phyloP scores from a whole-genome alignment of 2,797 vertebrate species.

The Danio aesculapii region DNA sequence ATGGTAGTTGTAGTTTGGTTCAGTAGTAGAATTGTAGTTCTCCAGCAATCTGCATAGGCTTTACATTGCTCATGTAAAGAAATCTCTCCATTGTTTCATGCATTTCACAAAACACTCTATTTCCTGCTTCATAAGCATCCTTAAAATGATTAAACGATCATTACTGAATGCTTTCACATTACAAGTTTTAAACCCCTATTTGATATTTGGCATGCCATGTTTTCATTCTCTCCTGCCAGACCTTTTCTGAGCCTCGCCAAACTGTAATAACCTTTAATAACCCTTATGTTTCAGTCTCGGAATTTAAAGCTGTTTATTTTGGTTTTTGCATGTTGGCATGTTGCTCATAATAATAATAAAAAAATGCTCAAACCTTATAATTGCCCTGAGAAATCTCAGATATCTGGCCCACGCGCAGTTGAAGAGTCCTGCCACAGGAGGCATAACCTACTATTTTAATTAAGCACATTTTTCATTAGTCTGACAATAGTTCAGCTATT shows the following conservation, averaged over 20 bases:
- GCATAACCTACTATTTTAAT: neutral
- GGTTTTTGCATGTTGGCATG: neutral
- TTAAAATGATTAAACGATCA: neutral
- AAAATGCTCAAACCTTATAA: neutral
- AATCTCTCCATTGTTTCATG: no score
- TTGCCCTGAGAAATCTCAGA: neutral
- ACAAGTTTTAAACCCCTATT: neutral
- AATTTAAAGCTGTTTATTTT: neutral
- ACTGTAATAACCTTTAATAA: slow-evolving; percentile 18
- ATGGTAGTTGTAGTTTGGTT: no score
- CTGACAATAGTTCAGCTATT: neutral
- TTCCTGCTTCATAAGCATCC: neutral
- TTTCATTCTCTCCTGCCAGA: neutral
- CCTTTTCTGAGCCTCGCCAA: slow-evolving; percentile 1
- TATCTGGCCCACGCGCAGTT: neutral
- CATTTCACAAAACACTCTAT: no score
- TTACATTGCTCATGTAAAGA: no score
- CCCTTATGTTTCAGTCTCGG: neutral
- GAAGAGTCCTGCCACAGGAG: neutral
- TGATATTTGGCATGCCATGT: neutral
- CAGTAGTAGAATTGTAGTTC: no score
- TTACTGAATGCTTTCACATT: neutral
- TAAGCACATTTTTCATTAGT: neutral
- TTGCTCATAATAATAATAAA: neutral
- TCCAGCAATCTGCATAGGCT: no score